phyloP scores from a whole-genome alignment of 2,797 vertebrate genomes.

The Onychomys leucogaster region DNA sequence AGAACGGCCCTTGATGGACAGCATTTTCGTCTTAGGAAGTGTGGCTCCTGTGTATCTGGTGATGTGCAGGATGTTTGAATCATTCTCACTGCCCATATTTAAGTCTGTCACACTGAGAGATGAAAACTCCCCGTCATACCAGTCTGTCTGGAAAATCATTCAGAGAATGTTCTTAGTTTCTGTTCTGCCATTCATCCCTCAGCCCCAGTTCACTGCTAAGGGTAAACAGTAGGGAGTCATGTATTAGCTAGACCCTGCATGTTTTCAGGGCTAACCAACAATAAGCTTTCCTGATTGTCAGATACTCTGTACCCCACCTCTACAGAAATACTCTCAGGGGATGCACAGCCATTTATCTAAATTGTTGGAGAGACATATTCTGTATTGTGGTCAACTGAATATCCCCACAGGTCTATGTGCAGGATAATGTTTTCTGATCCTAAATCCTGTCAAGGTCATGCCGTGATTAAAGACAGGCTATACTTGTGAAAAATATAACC shows the following conservation, averaged over 20 bases:
- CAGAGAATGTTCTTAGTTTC: accelerated
- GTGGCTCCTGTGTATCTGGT: not conserved
- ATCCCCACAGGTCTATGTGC: not conserved
- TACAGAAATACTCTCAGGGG: not conserved
- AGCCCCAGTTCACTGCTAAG: accelerated
- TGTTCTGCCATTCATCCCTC: accelerated
- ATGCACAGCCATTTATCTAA: not conserved
- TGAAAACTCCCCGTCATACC: not conserved
- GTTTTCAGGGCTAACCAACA: not conserved
- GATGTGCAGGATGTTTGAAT: not conserved
- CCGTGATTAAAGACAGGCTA: slow-evolving; percentile 50
- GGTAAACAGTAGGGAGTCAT: not conserved
- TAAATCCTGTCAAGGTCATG: slow-evolving; percentile 38
- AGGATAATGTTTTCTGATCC: slow-evolving; percentile 21
- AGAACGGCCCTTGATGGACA: not conserved
- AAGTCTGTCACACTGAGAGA: not conserved
- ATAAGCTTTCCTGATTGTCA: not conserved
- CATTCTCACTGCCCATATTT: not conserved
- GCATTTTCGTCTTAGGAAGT: not conserved
- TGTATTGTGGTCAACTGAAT: not conserved
- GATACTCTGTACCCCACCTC: not conserved
- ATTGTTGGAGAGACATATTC: not conserved
- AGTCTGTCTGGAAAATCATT: not conserved
- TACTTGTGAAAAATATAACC: not conserved
- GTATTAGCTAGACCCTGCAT: not conserved